phyloP scores from a whole-genome alignment of 2,113 vertebrate genomes.

The Leptosomus discolor region DNA sequence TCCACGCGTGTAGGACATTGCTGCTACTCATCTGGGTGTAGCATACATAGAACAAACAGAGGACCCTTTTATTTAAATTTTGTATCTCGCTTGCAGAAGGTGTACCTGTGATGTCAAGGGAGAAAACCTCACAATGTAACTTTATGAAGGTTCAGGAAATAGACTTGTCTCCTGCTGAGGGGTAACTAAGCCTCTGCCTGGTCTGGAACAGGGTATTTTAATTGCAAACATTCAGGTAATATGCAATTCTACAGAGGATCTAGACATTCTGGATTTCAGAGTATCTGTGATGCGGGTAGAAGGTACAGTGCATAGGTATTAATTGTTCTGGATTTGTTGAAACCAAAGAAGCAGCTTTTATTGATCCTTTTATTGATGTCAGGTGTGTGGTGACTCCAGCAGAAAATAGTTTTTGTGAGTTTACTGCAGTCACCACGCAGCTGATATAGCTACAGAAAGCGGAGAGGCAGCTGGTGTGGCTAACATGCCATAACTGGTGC shows the following conservation, averaged over 20 bases:
- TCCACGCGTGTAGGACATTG: too few species aligned
- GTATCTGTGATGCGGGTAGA: neutral
- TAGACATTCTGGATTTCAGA: neutral
- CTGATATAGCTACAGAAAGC: neutral
- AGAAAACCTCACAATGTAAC: neutral
- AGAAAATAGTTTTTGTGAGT: neutral
- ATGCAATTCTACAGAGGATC: neutral
- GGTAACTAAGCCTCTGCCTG: neutral
- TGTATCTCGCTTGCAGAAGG: neutral
- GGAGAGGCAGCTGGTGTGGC: neutral
- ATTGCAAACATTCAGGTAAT: neutral
- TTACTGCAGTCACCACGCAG: neutral
- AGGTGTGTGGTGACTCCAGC: neutral
- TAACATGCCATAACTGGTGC: neutral
- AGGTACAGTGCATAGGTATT: neutral
- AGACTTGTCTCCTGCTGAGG: neutral
- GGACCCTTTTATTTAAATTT: neutral
- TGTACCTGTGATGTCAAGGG: neutral
- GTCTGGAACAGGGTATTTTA: neutral
- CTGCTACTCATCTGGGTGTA: neutral
- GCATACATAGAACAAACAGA: neutral
- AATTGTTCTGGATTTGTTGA: neutral
- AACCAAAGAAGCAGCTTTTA: neutral
- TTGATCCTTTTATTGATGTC: neutral
- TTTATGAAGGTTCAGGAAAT: neutral